These are phyloP conservation scores for Noctilio leporinus DNA, from an alignment of 2,113 vertebrate genomes.

Conservation along the genomic window DNA sequence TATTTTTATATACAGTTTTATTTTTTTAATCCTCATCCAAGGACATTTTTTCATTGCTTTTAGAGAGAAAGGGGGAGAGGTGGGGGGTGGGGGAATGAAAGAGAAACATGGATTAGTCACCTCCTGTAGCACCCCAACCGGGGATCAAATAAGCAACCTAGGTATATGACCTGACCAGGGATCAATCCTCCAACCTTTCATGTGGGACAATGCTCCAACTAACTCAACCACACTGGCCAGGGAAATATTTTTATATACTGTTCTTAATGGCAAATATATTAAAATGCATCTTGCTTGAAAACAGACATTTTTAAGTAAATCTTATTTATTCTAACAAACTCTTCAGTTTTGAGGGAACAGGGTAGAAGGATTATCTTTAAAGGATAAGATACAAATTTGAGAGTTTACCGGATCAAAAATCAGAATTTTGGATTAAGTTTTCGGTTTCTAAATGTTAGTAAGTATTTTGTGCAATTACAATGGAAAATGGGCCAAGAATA, in stretches of 20 bases:
- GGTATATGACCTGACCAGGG: too few relatives aligned
- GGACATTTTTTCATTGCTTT: too few relatives aligned
- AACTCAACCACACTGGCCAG: too few relatives aligned
- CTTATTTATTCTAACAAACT: constrained; percentile 13
- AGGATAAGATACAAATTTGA: not conserved
- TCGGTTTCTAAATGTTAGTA: not conserved
- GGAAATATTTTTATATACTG: not conserved
- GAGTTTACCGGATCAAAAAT: constrained; percentile 1
- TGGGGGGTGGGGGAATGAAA: too few relatives aligned
- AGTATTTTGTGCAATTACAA: not conserved
- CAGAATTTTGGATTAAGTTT: not conserved
- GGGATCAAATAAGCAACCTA: too few relatives aligned
- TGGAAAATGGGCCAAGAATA: not conserved
- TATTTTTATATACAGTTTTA: not conserved
- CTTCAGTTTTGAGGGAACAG: not conserved
- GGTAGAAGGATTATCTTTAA: not conserved
- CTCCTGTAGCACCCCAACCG: too few relatives aligned
- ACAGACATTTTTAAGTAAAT: not conserved
- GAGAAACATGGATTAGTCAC: too few relatives aligned
- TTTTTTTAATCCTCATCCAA: too few relatives aligned
- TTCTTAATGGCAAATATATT: not conserved
- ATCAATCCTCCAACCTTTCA: too few relatives aligned
- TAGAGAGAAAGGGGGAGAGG: too few relatives aligned
- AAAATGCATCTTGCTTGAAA: constrained; percentile 17
- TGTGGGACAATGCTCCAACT: too few relatives aligned